Evolutionary conservation across 2,888 invertebrate species (phyloP).

Genomic region (Teleiodes luculella): DNA sequence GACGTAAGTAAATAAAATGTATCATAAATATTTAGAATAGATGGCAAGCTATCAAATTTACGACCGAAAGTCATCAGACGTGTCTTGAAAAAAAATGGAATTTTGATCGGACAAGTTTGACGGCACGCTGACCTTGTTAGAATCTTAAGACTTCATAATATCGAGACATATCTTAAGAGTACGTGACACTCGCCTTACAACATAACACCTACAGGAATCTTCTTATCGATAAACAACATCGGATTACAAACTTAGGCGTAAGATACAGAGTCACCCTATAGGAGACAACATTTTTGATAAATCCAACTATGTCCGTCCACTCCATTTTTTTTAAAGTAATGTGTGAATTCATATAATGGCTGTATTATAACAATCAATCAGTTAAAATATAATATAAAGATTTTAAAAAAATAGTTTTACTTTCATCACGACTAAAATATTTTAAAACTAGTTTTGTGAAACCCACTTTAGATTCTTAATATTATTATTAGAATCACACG

Average conservation of each 20-base stretch:
- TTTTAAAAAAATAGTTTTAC: too few species aligned
- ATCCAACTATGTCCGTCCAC: too few species aligned
- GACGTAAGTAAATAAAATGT: not conserved
- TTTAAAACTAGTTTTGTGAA: too few species aligned
- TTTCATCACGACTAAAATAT: too few species aligned
- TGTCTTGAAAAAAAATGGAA: slow-evolving; percentile 22
- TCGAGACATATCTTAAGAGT: slow-evolving; percentile 31
- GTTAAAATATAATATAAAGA: too few species aligned
- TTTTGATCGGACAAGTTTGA: slow-evolving; percentile 52
- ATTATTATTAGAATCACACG: too few species aligned
- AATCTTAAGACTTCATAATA: not conserved
- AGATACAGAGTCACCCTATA: not conserved
- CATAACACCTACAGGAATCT: slow-evolving; percentile 57
- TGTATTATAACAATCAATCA: too few species aligned
- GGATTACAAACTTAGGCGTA: not conserved
- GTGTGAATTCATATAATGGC: too few species aligned
- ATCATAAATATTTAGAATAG: not conserved
- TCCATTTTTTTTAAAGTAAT: too few species aligned
- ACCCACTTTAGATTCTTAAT: too few species aligned
- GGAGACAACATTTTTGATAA: too few species aligned
- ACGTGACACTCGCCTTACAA: slow-evolving; percentile 57
- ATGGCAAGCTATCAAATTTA: not conserved
- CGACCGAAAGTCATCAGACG: slow-evolving; percentile 17
- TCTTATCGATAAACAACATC: slow-evolving; percentile 38
- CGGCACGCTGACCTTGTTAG: slow-evolving; percentile 52